Conservation (phyloP, 2,888 invertebrate genomes). For the Caenorhabditis japonica region DNA sequence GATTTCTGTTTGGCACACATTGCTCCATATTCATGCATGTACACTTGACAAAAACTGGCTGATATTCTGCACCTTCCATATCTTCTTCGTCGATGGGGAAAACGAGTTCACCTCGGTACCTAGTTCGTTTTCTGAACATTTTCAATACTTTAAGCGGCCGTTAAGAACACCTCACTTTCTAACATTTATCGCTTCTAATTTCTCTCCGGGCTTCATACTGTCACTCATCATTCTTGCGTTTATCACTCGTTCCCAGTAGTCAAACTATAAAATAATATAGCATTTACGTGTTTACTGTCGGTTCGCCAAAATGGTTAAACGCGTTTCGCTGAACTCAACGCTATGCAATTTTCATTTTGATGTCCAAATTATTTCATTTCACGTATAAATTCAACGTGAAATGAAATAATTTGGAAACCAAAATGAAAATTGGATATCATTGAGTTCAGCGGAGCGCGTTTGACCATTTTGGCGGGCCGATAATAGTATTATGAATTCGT, state of each 20-base stretch:
- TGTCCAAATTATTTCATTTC: no score
- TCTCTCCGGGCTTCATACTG: slow-evolving; percentile 36
- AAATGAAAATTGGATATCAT: no score
- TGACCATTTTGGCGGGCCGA: no score
- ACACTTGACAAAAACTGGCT: slow-evolving; percentile 75
- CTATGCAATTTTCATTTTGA: no score
- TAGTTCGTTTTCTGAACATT: slow-evolving; percentile 23
- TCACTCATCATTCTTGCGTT: slow-evolving; percentile 66
- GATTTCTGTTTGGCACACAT: slow-evolving; percentile 76
- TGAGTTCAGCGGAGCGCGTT: no score
- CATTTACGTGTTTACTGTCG: no score
- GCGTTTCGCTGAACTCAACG: no score
- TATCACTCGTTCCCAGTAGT: slow-evolving; percentile 73
- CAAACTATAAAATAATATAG: slow-evolving; percentile 68
- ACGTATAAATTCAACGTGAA: no score
- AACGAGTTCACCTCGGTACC: slow-evolving; percentile 25
- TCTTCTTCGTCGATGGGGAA: slow-evolving; percentile 61
- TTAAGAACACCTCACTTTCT: slow-evolving; percentile 23
- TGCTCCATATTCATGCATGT: slow-evolving; percentile 71
- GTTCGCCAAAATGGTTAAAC: no score
- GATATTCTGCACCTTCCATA: slow-evolving; percentile 66
- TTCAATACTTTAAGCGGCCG: not conserved
- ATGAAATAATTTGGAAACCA: no score
- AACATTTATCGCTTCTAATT: slow-evolving; percentile 41
- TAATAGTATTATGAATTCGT: no score